Evolutionary conservation across 2,888 invertebrate genomes (phyloP), one percentile per base, ranked within the genome.

Genomic region (Cataglyphis cursor): DNA sequence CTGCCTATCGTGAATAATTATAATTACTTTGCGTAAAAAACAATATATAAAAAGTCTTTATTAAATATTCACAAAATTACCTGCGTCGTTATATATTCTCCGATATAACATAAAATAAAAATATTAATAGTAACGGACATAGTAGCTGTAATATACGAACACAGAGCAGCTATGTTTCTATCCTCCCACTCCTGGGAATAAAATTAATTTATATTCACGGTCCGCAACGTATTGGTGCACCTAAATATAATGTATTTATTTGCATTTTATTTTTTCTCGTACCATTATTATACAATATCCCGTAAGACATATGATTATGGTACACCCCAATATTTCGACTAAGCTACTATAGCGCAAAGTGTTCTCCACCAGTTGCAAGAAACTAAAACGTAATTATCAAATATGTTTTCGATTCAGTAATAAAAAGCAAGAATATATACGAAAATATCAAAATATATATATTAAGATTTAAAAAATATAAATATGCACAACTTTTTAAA

Each of bases 261-360:
- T 35, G 31, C 51, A 8, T 51, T n/a, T 12, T 41, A 41, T 3
- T 41, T 41, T 41, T 61, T 73, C 31, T 31, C 73, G 0, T 61
- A 61, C 73, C 61, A 0, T 15, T 44, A 61, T 73, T 73, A 61
- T 21, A 44, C 44, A 73, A 61, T 73, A 73, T 61, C 73, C 73
- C 8, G 8, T 10, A 44, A 73, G 61, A 61, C 73, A 73, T 44
- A 73, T 61, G 31, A 61, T 44, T 1, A 9, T 44, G 41, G 31
- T 31, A n/a, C 73, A 61, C 12, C 73, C 61, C n/a, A 73, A n/a
- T 59, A 73, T 73, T 41, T 73, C 59, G 31, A 73, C 73, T 31
- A 73, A 41, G 41, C n/a, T 73, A 44, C 44, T 44, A 15, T 73
- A 73, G 73, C 61, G 41, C n/a, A 61, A 73, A 44, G n/a, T 31